Percentiles rank a stretch among this genome's conserved stretches.
Evolutionary conservation across 30 jellyfish, hydroid and myxozoan genomes (phyloP).

Genomic region (Phacellophora camtschatica): DNA sequence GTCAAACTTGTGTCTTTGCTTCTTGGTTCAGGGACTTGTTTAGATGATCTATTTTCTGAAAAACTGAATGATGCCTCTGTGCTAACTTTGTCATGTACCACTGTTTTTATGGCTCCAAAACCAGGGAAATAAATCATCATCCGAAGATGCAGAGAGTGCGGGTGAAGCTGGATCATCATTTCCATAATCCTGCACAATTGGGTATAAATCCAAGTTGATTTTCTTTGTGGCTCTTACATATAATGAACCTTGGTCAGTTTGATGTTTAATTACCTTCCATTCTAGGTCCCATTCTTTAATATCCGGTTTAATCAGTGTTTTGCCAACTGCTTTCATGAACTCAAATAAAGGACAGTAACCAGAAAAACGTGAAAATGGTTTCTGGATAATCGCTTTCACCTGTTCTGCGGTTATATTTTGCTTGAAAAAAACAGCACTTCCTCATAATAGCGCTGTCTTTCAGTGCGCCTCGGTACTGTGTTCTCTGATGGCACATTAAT

Average conservation of each 20-base stretch:
- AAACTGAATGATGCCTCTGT: too few relatives aligned
- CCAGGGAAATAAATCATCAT: too few relatives aligned
- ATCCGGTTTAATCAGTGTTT: neutral
- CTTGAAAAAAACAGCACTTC: neutral
- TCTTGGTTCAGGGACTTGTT: too few relatives aligned
- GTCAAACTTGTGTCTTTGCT: too few relatives aligned
- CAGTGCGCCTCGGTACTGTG: neutral
- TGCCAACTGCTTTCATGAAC: conserved; percentile 3
- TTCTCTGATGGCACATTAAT: too few relatives aligned
- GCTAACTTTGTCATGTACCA: too few relatives aligned
- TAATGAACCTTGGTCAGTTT: neutral
- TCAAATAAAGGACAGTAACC: neutral
- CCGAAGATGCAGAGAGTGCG: too few relatives aligned
- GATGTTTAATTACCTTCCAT: neutral
- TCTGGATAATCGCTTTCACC: neutral
- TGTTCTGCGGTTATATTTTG: neutral
- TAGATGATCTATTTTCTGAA: too few relatives aligned
- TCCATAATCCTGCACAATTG: too few relatives aligned
- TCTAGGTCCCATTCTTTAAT: neutral
- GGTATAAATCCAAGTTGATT: neutral
- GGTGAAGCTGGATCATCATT: too few relatives aligned
- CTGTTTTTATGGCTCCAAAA: too few relatives aligned
- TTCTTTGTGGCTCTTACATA: neutral
- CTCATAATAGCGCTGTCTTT: neutral
- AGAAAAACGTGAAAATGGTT: neutral